Conservation (phyloP, 2,797 vertebrate species). For the Austrolebias charrua region DNA sequence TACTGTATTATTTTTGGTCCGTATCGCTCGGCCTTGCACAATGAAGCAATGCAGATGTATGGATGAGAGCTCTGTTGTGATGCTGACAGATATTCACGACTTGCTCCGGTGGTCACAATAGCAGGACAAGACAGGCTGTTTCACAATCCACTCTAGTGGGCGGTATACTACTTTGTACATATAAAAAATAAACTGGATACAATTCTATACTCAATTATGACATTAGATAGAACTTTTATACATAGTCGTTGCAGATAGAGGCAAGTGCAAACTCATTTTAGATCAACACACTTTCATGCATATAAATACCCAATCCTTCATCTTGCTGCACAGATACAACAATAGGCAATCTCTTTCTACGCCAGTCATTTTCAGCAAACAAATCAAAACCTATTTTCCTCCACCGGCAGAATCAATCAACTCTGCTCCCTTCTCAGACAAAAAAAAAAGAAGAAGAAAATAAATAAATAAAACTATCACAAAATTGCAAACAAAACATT, state of each 20-base stretch:
- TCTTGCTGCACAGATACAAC: slow-evolving; percentile 25
- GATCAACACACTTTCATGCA: slow-evolving; percentile 15
- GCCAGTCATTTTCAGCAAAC: slow-evolving; percentile 45
- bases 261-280: slow-evolving; percentile 13
- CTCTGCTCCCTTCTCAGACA: slow-evolving; percentile 11
- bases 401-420: slow-evolving; percentile 50
- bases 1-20: too few species aligned
- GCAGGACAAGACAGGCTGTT: slow-evolving; percentile 36
- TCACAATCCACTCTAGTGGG: slow-evolving; percentile 21
- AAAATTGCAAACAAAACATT: slow-evolving; percentile 32
- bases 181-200: slow-evolving; percentile 27
- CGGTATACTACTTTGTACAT: not conserved
- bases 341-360: slow-evolving; percentile 33
- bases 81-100: slow-evolving; percentile 44
- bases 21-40: not conserved
- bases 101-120: slow-evolving; percentile 25
- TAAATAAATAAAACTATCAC: not conserved
- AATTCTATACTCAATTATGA: slow-evolving; percentile 13
- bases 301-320: slow-evolving; percentile 25
- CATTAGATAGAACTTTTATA: slow-evolving; percentile 14
- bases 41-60: slow-evolving; percentile 24
- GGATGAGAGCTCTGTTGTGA: slow-evolving; percentile 15
- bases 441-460: slow-evolving; percentile 4
- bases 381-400: slow-evolving; percentile 54
- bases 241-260: slow-evolving; percentile 5